These are phyloP conservation scores for Metopia argyrocephala DNA, from an alignment of 2,888 invertebrate species.

Conservation along the genomic window DNA sequence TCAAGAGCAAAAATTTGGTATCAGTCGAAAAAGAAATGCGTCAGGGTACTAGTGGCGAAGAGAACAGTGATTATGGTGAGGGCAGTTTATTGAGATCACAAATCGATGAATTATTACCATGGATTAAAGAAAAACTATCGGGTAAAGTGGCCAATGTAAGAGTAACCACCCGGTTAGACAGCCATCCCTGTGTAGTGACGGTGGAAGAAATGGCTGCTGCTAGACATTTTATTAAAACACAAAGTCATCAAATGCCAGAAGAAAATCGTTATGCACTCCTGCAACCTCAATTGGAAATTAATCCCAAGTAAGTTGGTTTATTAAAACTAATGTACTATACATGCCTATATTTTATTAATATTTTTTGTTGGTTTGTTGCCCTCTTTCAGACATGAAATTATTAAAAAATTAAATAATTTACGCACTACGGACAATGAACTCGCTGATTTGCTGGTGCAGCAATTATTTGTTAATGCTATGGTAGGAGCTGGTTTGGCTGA, in stretches of 20 bases:
- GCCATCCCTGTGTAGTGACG: conserved; percentile 96
- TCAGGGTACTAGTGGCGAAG: conserved; percentile 82
- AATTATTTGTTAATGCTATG: conserved; percentile 96
- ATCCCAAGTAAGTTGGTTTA: conserved; percentile 85
- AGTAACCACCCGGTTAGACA: conserved; percentile 89
- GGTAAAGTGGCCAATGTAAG: conserved; percentile 91
- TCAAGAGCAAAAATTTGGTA: conserved; percentile 85
- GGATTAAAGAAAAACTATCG: conserved; percentile 86
- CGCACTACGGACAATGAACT: conserved; percentile 87
- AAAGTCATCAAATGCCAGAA: conserved; percentile 88
- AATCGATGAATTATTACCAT: conserved; percentile 87
- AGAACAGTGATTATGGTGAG: conserved; percentile 81
- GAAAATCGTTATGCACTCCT: conserved; percentile 91
- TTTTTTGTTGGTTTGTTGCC: too few species aligned
- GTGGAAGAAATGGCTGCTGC: conserved; percentile 98
- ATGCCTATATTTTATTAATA: too few species aligned
- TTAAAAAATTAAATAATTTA: conserved; percentile 90
- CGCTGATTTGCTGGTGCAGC: conserved; percentile 90
- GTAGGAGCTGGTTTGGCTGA: conserved; percentile 95
- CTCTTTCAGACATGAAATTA: conserved; percentile 90
- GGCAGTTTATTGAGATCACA: conserved; percentile 86
- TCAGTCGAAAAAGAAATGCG: conserved; percentile 97
- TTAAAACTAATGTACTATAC: too few species aligned
- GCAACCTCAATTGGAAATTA: conserved; percentile 95
- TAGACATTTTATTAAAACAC: conserved; percentile 94